Base-by-base conservation (phyloP, 64 coral and sea anemone genomes). In the Catalaphyllia jardinei region DNA sequence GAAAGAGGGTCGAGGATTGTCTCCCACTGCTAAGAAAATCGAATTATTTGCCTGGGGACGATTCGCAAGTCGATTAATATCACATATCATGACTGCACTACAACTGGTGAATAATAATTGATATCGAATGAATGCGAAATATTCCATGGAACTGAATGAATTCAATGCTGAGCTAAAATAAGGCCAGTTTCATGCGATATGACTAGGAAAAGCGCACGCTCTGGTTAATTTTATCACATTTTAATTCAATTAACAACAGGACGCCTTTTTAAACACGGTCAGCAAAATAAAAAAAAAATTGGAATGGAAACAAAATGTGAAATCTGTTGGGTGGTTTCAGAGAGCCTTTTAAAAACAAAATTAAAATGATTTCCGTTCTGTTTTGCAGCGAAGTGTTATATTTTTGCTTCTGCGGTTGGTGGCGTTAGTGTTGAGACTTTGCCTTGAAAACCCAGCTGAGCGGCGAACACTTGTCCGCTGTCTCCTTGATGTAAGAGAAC, bases 381-480 rank as follows among this genome's bases (percentile, higher is more conserved):
- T 85, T 71, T 69, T 50, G 33, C 14, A 17, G 18, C 81, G 63
- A 39, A 85, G 81, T 85, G 81, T 51, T 85, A 71, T 85, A 64
- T 85, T 85, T 69, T n/a, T 83, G 60, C 30, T 83, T 64, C 8
- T 64, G 60, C 33, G 80, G 60, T 79, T 79, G 49, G 11, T 13
- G 22, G 11, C 20, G 30, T 83, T 67, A 46, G 42, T 31, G 80
- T 46, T 65, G 60, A 24, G 60, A 31, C 31, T 67, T 20, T 31
- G 31, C 57, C 38, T 46, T 67, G 29, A 83, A 61, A 65, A 71
- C 39, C 81, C 81, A 85, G 81, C 81, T 85, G 81, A 85, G 80
- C 62, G 8, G 13, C 6, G n/a, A 10, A 20, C 0, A 19, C 25
- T 24, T 65, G 62, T 65, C n/a, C 18, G n/a, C 25, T 19, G 20